Evolutionary conservation across 2,113 vertebrate genomes (phyloP), one percentile per base, ranked within the genome.

Genomic region (Nibea coibor): DNA sequence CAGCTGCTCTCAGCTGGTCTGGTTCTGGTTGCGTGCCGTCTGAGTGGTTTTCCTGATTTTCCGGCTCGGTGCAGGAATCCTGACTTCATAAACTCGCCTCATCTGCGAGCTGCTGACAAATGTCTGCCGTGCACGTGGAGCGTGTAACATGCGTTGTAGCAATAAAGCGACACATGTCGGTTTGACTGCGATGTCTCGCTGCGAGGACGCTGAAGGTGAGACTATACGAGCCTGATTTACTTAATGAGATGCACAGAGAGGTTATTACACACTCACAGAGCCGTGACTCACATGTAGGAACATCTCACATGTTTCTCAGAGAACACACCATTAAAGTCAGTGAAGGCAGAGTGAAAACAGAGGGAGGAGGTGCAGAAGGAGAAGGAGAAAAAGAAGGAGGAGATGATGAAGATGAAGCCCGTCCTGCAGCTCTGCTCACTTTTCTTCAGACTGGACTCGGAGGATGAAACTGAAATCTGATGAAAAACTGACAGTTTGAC

Each of bases 171-270:
- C 16, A 0, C 0, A 0, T 58, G 50, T 61, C 19, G 73, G 10
- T 54, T 39, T 70, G 59, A 75, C 35, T 43, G 63, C 10, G 1
- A 19, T 35, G n/a, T 12, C 12, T 20, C 0, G 10, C 72, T 24
- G 45, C 0, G 35, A 16, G 58, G 50, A 68, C 17, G 17, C 42
- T 79, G 71, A 72, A 75, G 65, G 80, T 83, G 67, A 83, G 22
- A 69, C 47, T 42, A 20, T 28, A 47, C 12, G 50, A 69, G 62
- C 1, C 22, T 54, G 20, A 24, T 80, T 51, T 59, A 1, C 31
- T 64, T 7, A 59, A 80, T 7, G 62, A 57, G 28, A 3, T 1
- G 64, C 53, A n/a, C 15, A 5, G 43, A 0, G 12, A 24, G 3
- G 11, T 35, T 45, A 19, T 43, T 4, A 19, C n/a, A 2, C n/a